Evolutionary conservation across 2,888 invertebrate species (phyloP).

Genomic region (Acronicta aceris): DNA sequence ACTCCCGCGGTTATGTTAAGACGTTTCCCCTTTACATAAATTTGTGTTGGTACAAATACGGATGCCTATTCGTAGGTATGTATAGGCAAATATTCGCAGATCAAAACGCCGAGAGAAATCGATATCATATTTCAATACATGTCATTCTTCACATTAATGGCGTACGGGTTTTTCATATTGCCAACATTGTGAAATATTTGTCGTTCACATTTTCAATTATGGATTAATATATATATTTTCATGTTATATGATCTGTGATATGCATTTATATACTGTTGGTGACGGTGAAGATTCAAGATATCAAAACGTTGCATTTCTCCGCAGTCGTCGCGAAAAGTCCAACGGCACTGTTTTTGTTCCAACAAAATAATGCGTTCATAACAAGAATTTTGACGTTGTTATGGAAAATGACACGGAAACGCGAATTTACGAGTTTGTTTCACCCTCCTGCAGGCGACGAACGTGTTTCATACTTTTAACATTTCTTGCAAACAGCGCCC

Average conservation of each 20-base stretch:
- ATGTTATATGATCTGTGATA: too few species aligned
- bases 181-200: conserved; percentile 1
- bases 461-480: conserved; percentile 76
- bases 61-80: conserved; percentile 8
- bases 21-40: conserved; percentile 44
- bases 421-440: conserved; percentile 73
- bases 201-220: not conserved
- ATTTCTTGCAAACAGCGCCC: conserved; percentile 72
- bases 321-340: conserved; percentile 39
- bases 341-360: conserved; percentile 57
- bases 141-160: not conserved
- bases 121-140: conserved; percentile 19
- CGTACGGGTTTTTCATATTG: not conserved
- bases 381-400: conserved; percentile 76
- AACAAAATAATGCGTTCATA: conserved; percentile 69
- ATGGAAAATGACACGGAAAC: conserved; percentile 76
- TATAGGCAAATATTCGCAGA: not conserved
- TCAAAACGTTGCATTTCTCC: conserved; percentile 33
- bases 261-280: conserved; percentile 2
- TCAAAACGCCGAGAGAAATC: conserved; percentile 14
- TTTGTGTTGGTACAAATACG: conserved; percentile 20
- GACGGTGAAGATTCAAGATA: too few species aligned
- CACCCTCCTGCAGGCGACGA: conserved; percentile 68
- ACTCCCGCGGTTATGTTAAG: conserved; percentile 48
- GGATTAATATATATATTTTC: too few species aligned